Base-by-base conservation (phyloP, 2,888 invertebrate species). In the Pollenia labialis region DNA sequence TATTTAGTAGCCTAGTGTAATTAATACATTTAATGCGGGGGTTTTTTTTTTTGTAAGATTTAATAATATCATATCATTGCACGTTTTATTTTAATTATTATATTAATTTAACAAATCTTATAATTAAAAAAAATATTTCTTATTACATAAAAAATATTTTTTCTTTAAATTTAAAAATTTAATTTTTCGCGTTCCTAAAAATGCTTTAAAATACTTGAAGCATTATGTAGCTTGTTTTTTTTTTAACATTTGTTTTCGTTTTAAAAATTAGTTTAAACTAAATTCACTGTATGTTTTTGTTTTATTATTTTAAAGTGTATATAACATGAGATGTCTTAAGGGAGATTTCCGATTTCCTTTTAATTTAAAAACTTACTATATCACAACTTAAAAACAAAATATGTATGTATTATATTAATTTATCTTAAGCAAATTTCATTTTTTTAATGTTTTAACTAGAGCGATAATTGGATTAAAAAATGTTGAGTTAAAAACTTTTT, bases 281-380 rank as follows among this genome's bases (percentile, higher is more conserved):
- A 80, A 46, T 71, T 80, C 23, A 50, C 42, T 75, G 18, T 52
- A 50, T 60, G n/a, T 54, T 46, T 69, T 77, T 18, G 46, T 74
- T 48, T 77, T 75, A 23, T 75, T 62, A 42, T 2, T 42, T 42
- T 62, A 62, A 48, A 68, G 23, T 75, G 44, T 81, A 44, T 48
- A 52, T 48, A 69, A 71, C 40, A 76, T 50, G 64, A 62, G 56
- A 81, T 74, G 23, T 50, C 46, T 72, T 66, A 64, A 58, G 54
- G 69, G 52, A 72, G 23, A 62, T 56, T 48, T 66, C 44, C 11
- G 48, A 12, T 18, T 64, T 81, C 32, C 23, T 44, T 40, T 18
- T 52, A 64, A 64, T 60, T 79, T 79, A 76, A 83, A 69, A 86
- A 79, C 77, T 79, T 85, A 77, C 85, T 85, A 74, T 85, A 82